Conservation (phyloP, 1,140 invertebrate species). For the Cydia splendana region DNA sequence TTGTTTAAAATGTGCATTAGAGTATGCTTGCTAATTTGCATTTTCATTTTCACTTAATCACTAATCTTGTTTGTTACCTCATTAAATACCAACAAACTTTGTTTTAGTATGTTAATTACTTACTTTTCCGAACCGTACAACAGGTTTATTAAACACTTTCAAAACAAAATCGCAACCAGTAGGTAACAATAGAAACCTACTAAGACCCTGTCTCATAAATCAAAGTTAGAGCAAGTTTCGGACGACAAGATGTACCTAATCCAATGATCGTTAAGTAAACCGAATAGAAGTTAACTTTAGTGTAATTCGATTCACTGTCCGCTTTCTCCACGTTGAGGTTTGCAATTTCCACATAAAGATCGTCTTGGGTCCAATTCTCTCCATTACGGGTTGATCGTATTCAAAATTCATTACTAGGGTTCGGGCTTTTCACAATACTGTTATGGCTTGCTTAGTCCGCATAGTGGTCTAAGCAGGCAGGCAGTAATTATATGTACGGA, state of each 20-base stretch:
- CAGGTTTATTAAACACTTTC: not conserved
- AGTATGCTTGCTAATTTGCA: no score
- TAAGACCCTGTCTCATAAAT: slow-evolving; percentile 4
- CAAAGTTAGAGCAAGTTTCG: not conserved
- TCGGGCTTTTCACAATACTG: not conserved
- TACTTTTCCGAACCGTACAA: not conserved
- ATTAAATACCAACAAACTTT: not conserved
- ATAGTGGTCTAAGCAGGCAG: no score
- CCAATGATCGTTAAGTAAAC: slow-evolving; percentile 26
- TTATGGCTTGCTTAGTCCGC: not conserved
- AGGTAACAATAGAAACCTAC: not conserved
- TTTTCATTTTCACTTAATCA: no score
- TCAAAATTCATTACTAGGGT: slow-evolving; percentile 11
- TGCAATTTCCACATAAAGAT: not conserved
- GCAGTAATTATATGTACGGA: no score
- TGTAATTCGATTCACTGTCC: slow-evolving; percentile 29
- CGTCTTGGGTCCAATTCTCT: slow-evolving; percentile 17
- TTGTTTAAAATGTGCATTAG: no score
- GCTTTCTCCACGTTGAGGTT: not conserved
- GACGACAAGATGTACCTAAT: not conserved
- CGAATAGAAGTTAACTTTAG: slow-evolving; percentile 29
- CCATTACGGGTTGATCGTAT: slow-evolving; percentile 7
- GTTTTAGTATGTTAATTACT: not conserved
- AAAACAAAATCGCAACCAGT: not conserved
- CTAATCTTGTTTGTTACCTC: no score